phyloP scores from a whole-genome alignment of 2,113 vertebrate species.

The Bucco capensis region DNA sequence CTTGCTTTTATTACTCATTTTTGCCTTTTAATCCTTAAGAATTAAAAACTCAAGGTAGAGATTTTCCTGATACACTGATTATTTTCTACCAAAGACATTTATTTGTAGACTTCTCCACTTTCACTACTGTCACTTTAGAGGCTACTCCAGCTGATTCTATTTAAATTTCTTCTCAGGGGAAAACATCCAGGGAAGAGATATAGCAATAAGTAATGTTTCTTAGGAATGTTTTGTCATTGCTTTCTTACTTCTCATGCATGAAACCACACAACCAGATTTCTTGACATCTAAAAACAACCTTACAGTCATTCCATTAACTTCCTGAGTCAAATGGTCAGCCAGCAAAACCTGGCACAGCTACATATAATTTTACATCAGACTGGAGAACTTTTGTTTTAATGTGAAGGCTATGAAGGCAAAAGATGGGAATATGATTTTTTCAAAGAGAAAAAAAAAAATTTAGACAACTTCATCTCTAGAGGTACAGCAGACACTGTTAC shows the following conservation, averaged over 20 bases:
- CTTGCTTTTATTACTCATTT: background rate
- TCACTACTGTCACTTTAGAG: background rate
- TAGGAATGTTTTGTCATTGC: background rate
- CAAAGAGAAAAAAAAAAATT: background rate
- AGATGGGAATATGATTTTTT: background rate
- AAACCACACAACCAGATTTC: background rate
- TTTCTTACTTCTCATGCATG: background rate
- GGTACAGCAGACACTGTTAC: background rate
- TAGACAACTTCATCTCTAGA: background rate
- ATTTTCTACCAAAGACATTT: background rate
- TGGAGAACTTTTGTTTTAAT: background rate
- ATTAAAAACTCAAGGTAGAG: background rate
- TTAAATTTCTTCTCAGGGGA: background rate
- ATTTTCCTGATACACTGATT: background rate
- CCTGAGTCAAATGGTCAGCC: background rate
- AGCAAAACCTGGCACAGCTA: background rate
- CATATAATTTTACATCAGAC: background rate
- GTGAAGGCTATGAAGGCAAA: background rate
- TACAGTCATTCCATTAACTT: background rate
- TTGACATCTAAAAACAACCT: background rate
- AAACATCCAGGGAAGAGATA: background rate
- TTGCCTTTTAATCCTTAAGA: background rate
- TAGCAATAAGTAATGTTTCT: background rate
- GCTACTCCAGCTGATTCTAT: background rate
- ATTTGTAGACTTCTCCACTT: background rate